These are phyloP conservation scores for Thalassophryne amazonica DNA, from an alignment of 2,797 vertebrate genomes.

Conservation along the genomic window DNA sequence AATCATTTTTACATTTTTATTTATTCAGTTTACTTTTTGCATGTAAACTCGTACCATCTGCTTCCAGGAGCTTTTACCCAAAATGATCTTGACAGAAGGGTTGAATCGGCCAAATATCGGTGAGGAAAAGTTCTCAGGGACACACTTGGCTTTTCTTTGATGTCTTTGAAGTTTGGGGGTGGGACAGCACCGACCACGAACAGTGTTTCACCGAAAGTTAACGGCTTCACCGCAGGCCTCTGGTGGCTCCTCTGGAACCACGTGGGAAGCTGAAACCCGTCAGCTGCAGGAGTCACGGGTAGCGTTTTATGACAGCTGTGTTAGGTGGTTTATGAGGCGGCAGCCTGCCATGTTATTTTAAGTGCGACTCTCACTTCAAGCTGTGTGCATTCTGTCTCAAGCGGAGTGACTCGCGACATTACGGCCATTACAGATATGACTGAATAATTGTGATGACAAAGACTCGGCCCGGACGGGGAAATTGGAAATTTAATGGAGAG, in stretches of 20 bases:
- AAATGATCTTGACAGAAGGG: too few species aligned
- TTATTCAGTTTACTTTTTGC: background rate
- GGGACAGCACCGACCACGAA: too few species aligned
- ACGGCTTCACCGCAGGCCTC: background rate
- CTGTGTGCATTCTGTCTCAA: conserved; percentile 34
- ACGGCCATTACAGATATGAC: conserved; percentile 45
- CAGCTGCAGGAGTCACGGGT: conserved; percentile 7
- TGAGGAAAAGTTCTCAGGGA: too few species aligned
- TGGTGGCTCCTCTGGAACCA: background rate
- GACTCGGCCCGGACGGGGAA: conserved; percentile 40
- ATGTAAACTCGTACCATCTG: too few species aligned
- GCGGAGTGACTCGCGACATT: conserved; percentile 44
- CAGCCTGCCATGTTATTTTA: conserved; percentile 25
- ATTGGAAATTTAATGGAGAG: conserved; percentile 62
- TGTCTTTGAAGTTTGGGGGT: too few species aligned
- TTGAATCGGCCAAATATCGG: too few species aligned
- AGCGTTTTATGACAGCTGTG: background rate
- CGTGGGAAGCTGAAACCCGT: background rate
- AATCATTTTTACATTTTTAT: background rate
- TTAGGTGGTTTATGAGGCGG: conserved; percentile 9
- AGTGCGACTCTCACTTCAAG: conserved; percentile 26
- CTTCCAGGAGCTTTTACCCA: too few species aligned
- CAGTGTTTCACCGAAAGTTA: too few species aligned
- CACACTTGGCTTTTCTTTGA: too few species aligned
- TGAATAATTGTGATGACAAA: conserved; percentile 50